Evolutionary conservation across 2,888 invertebrate genomes (phyloP), one percentile per base, ranked within the genome.

Genomic region (Oeneis ivallda): DNA sequence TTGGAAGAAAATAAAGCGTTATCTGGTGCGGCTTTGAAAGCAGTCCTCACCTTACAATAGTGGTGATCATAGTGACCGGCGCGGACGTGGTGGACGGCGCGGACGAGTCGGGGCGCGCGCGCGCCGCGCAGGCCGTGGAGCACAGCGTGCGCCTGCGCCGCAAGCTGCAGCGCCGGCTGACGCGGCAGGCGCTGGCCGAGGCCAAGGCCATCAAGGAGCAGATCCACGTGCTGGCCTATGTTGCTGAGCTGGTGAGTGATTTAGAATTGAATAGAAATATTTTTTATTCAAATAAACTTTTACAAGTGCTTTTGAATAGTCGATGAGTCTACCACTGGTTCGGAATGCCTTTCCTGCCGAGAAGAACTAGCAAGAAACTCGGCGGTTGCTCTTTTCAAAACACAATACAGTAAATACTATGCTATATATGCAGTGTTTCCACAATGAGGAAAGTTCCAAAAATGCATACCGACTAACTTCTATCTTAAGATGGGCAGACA

Each of bases 181-280:
- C 96, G 3, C 92, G 95, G 71, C 94, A 96, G 77, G 96, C 96
- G 3, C 86, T 96, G 45, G 94, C 94, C 0, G 96, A 97, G 80
- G 96, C 96, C 13, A 94, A 95, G 79, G 96, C 96, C 0, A 92
- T 97, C 62, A 96, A 95, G 81, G 95, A 96, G 70, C 96, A 96
- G 81, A 95, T 96, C 50, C 94, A 96, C 74, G 94, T 96, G 69
- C 92, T 96, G 32, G 93, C 94, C 53, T 96, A 96, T 80, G 95
- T 96, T 10, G 95, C 94, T 17, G 96, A 96, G 87, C 82, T 96
- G 93, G 96, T 96, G 80, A 93, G 93, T 76, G 56, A 11, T n/a
- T n/a, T n/a, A n/a, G n/a, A n/a, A n/a, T n/a, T n/a, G n/a, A n/a
- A n/a, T n/a, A n/a, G n/a, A n/a, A n/a, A n/a, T n/a, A n/a, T n/a